Evolutionary conservation across 2,113 vertebrate genomes (phyloP).

Genomic region (Bagarius yarrelli): DNA sequence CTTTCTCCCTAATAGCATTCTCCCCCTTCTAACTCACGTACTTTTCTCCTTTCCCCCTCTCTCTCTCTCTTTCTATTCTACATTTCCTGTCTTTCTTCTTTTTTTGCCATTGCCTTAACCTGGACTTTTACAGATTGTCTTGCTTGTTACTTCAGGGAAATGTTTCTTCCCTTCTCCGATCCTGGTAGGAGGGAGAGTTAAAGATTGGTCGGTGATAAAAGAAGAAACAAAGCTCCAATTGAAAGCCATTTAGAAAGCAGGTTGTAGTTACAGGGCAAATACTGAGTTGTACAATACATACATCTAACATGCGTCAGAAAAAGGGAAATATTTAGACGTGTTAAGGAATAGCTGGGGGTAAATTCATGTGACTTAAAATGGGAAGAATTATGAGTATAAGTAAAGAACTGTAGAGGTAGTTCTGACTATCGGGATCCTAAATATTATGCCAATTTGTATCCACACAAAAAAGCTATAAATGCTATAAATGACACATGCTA

Average conservation of each 20-base stretch:
- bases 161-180: slow-evolving; percentile 10
- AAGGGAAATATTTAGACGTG: slow-evolving; percentile 41
- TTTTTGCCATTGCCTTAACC: slow-evolving; percentile 11
- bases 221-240: not conserved
- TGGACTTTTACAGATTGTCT: slow-evolving; percentile 21
- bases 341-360: too few species aligned
- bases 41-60: slow-evolving; percentile 27
- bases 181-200: not conserved
- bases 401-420: slow-evolving; percentile 23
- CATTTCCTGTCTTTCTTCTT: slow-evolving; percentile 36
- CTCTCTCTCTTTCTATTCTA: slow-evolving; percentile 45
- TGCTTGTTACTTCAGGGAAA: not conserved
- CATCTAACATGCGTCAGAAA: slow-evolving; percentile 36
- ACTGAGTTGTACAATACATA: slow-evolving; percentile 12
- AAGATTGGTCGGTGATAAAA: not conserved
- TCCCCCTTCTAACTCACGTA: slow-evolving; percentile 41
- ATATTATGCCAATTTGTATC: too few species aligned
- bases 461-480: too few species aligned
- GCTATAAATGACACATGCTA: too few species aligned
- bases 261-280: slow-evolving; percentile 8
- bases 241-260: slow-evolving; percentile 24
- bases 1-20: slow-evolving; percentile 66
- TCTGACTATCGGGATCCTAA: too few species aligned
- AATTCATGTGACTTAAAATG: slow-evolving; percentile 34
- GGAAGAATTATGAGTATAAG: slow-evolving; percentile 48